phyloP scores from a whole-genome alignment of 2,797 vertebrate species.

The Lepus oiostolus region DNA sequence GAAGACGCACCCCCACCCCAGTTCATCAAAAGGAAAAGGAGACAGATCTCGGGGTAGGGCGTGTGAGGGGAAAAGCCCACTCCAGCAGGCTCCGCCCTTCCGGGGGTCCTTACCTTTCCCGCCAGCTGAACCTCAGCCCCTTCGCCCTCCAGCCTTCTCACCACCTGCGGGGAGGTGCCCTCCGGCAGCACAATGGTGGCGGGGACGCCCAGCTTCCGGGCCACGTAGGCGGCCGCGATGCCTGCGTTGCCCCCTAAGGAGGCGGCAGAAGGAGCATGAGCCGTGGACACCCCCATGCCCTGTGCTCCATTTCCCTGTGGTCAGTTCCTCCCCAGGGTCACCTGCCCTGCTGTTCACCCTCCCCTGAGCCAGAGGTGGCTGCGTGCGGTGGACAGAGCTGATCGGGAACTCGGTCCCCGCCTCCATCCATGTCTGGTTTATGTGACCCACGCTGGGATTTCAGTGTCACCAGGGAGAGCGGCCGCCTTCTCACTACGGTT shows the following conservation, averaged over 20 bases:
- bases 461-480: too few relatives aligned
- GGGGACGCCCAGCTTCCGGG: conserved; percentile 1
- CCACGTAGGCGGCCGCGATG: background rate
- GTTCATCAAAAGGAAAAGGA: background rate
- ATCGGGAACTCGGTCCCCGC: background rate
- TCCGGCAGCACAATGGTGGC: conserved; percentile 93
- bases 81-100: rapidly evolving
- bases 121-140: conserved; percentile 91
- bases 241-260: conserved; percentile 93
- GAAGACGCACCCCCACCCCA: background rate
- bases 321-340: rapidly evolving
- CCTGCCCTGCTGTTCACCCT: background rate
- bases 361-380: too few relatives aligned
- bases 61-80: background rate
- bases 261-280: background rate
- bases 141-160: conserved; percentile 90
- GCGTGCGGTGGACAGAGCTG: background rate
- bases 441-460: too few relatives aligned
- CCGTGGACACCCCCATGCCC: background rate
- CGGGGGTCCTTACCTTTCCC: conserved; percentile 90
- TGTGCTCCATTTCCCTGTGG: background rate
- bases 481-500: background rate
- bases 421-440: background rate
- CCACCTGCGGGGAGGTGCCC: conserved; percentile 86
- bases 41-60: background rate